Evolutionary conservation across 2,113 vertebrate genomes (phyloP).

Genomic region (Hypanus sabinus): DNA sequence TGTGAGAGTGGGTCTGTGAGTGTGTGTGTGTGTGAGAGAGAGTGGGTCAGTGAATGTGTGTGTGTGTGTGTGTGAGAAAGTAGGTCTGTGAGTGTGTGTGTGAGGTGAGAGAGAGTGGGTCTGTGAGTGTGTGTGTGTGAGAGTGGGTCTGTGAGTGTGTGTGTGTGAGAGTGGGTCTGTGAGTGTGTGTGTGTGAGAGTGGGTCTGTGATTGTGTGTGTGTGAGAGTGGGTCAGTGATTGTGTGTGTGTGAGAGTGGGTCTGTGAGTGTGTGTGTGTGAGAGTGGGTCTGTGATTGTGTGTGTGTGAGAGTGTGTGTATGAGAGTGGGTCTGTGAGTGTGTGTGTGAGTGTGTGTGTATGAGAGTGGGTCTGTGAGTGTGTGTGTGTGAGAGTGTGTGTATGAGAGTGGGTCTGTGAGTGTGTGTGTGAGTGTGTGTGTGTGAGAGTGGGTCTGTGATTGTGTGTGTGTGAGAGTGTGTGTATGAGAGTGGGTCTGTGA

Average conservation of each 20-base stretch:
- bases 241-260: not conserved
- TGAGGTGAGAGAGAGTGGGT: too few species aligned
- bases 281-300: too few species aligned
- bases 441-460: not conserved
- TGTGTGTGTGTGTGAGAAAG: too few species aligned
- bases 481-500: too few species aligned
- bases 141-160: too few species aligned
- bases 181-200: too few species aligned
- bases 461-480: not conserved
- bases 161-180: too few species aligned
- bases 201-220: too few species aligned
- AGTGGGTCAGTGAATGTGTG: not conserved
- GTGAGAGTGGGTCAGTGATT: too few species aligned
- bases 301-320: not conserved
- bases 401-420: not conserved
- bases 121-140: too few species aligned
- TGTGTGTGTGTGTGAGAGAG: not conserved
- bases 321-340: not conserved
- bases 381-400: not conserved
- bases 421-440: not conserved
- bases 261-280: not conserved
- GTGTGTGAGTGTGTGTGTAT: not conserved
- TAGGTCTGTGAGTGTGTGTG: too few species aligned
- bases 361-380: not conserved
- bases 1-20: too few species aligned